Evolutionary conservation across 2,888 invertebrate species (phyloP).

Genomic region (Apoda limacodes): DNA sequence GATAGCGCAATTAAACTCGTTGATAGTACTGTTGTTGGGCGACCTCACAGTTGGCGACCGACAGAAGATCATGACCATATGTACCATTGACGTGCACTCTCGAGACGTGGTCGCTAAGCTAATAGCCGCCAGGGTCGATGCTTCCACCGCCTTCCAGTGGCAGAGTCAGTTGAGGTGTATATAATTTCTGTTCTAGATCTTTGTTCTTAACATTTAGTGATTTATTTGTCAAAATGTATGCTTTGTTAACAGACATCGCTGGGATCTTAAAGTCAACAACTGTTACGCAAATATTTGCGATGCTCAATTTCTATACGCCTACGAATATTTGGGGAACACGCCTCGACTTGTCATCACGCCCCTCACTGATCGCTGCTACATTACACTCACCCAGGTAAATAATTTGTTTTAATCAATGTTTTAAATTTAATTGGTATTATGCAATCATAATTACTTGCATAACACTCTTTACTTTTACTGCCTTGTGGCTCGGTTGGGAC

Average conservation of each 20-base stretch:
- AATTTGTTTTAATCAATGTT: not conserved
- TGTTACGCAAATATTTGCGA: conserved; percentile 96
- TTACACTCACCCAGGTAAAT: conserved; percentile 89
- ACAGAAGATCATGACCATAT: conserved; percentile 97
- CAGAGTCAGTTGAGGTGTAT: conserved; percentile 83
- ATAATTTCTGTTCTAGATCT: not conserved
- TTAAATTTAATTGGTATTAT: not conserved
- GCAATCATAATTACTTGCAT: not conserved
- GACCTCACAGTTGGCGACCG: conserved; percentile 86
- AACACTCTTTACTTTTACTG: too few relatives aligned
- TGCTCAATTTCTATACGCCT: conserved; percentile 90
- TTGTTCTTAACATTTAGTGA: not conserved
- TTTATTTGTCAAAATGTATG: conserved; percentile 1
- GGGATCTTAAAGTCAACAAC: conserved; percentile 84
- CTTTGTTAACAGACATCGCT: conserved; percentile 69
- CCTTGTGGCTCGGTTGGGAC: too few relatives aligned
- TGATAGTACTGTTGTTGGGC: conserved; percentile 86
- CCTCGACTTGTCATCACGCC: conserved; percentile 95
- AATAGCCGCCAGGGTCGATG: conserved; percentile 84
- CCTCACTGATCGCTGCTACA: conserved; percentile 94
- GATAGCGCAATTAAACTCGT: conserved; percentile 82
- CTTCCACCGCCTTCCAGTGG: conserved; percentile 87
- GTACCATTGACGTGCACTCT: conserved; percentile 95
- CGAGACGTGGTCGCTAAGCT: conserved; percentile 93
- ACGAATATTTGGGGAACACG: conserved; percentile 95